Evolutionary conservation across 1,140 invertebrate genomes (phyloP), one percentile per base, ranked within the genome.

Genomic region (Geopemphigus sp.): DNA sequence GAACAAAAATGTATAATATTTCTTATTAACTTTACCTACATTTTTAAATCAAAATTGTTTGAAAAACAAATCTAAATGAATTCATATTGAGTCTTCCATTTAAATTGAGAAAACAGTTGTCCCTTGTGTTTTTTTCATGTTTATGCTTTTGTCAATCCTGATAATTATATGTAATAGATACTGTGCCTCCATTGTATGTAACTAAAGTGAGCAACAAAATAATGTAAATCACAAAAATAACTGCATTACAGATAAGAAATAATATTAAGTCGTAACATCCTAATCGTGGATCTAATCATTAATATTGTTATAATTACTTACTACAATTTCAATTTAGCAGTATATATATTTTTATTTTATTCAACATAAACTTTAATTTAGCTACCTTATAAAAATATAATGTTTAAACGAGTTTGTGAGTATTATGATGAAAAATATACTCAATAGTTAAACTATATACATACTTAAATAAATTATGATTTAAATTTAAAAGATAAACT

Each of bases 91-190:
- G 47, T 72, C 68, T 72, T 72, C 47, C 26, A 54, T 29, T 39
- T 39, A 24, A 29, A 29, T n/a, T 12, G 47, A 32, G 29, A 72
- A 72, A 29, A 5, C 22, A 53, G 26, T 1, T 54, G 45, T 14
- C 64, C 1, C 24, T 24, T 54, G 68, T 54, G 11, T 50, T 68
- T 47, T 47, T 68, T 54, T 4, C 19, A 1, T 29, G 17, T 11
- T n/a, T 24, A 72, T 15, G 22, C 12, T 1, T 72, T 53, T 29
- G 11, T 29, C 29, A 29, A 54, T 10, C 26, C 17, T n/a, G 4
- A 54, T n/a, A 72, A 72, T 54, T n/a, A 1, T 19, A 14, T 72
- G 68, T 72, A 47, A 72, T 72, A 72, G 68, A 72, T 72, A 72
- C 24, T 11, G 8, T 54, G 11, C 29, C 54, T 54, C 24, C 1